Percentiles rank a stretch among this genome's conserved stretches.
Conservation (phyloP, 92 coral and sea anemone species). For the Muricea muricata region DNA sequence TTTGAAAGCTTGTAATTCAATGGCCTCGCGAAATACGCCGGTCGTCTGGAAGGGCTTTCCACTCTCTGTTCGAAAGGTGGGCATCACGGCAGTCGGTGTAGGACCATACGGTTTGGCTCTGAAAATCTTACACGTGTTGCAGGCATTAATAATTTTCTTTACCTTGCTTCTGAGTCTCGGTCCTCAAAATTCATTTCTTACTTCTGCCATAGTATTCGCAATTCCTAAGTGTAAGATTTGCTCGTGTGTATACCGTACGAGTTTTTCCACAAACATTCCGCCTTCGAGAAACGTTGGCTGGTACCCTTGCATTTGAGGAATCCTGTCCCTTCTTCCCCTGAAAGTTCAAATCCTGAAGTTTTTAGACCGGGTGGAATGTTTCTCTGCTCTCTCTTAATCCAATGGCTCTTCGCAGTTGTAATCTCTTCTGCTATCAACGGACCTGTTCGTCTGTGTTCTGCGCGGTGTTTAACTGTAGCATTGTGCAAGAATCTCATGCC, state of each 20-base stretch:
- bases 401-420: neutral
- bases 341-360: neutral
- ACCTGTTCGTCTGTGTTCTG: too few species aligned
- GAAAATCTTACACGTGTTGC: conserved; percentile 65
- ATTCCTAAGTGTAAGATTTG: conserved; percentile 37
- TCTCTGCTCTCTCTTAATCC: neutral
- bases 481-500: too few species aligned
- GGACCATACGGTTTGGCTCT: conserved; percentile 42
- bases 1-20: conserved; percentile 59
- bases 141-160: conserved; percentile 49
- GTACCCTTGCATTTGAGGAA: conserved; percentile 13
- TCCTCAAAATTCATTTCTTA: conserved; percentile 51
- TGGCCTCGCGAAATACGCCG: conserved; percentile 68
- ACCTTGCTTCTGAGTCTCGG: conserved; percentile 47
- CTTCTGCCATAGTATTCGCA: conserved; percentile 48
- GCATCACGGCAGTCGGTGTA: conserved; percentile 54
- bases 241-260: conserved; percentile 29
- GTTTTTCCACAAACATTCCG: too few species aligned
- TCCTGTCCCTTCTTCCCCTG: neutral
- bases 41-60: conserved; percentile 62
- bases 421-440: neutral
- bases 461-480: too few species aligned
- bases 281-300: conserved; percentile 41
- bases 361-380: neutral
- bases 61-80: conserved; percentile 50